phyloP scores from a whole-genome alignment of 1,140 invertebrate species.

The Drosophila quadrilineata region DNA sequence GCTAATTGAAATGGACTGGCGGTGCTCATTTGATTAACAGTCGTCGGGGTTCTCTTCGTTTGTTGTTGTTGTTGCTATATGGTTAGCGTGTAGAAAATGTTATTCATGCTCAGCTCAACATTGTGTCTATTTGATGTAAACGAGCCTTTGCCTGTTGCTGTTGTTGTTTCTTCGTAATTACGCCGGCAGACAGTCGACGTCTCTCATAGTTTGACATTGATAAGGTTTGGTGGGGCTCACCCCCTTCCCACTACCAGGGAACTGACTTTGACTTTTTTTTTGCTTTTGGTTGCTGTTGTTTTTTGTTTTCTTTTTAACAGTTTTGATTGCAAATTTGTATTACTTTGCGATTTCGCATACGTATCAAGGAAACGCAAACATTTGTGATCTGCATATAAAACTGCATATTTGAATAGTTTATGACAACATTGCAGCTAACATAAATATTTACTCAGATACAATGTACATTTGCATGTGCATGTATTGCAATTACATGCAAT shows the following conservation, averaged over 20 bases:
- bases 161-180: constrained; percentile 47
- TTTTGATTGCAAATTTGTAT: not conserved
- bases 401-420: constrained; percentile 9
- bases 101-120: constrained; percentile 43
- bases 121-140: constrained; percentile 36
- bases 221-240: constrained; percentile 27
- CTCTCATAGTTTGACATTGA: constrained; percentile 62
- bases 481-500: not conserved
- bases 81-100: constrained; percentile 28
- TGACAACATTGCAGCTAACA: not conserved
- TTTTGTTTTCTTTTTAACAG: constrained; percentile 26
- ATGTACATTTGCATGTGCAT: not conserved
- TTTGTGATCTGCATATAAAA: constrained; percentile 13
- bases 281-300: constrained; percentile 6
- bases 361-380: constrained; percentile 15
- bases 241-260: constrained; percentile 1
- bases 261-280: constrained; percentile 50
- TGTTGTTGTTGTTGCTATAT: constrained; percentile 28
- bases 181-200: constrained; percentile 15
- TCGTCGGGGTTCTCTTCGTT: not conserved
- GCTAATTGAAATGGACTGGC: constrained; percentile 35
- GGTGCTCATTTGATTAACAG: constrained; percentile 45
- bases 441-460: constrained; percentile 13
- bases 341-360: constrained; percentile 25
- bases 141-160: constrained; percentile 4